Percentiles rank a stretch among this genome's conserved stretches.
These are phyloP conservation scores for Heliconius melpomene DNA, from an alignment of 1,140 invertebrate species.

Conservation along the genomic window DNA sequence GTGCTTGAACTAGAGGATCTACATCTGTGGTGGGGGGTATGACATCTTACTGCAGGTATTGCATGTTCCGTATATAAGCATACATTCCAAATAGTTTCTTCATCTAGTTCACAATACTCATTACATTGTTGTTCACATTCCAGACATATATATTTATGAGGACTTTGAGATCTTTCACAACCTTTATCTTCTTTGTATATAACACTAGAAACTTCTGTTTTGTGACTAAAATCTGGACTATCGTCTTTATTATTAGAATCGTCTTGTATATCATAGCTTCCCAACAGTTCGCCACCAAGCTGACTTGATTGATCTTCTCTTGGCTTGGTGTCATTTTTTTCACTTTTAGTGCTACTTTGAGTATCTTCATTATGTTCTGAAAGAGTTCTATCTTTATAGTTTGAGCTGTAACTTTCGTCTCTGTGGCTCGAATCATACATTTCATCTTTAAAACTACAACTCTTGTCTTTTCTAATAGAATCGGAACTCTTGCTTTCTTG, in stretches of 20 bases:
- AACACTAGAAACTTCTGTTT: constrained; percentile 17
- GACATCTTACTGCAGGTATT: neutral
- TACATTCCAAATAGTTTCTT: neutral
- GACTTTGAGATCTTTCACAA: neutral
- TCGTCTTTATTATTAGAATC: constrained; percentile 15
- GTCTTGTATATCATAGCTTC: constrained; percentile 1
- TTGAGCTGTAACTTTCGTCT: neutral
- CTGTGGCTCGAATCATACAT: constrained; percentile 19
- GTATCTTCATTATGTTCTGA: constrained; percentile 2
- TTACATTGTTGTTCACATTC: neutral
- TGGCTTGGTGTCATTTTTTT: neutral
- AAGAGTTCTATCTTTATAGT: neutral
- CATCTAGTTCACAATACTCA: neutral
- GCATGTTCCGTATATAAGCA: neutral
- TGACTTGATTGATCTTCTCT: neutral
- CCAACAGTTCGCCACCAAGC: neutral
- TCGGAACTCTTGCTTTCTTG: constrained; percentile 15
- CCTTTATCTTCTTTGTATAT: constrained; percentile 7
- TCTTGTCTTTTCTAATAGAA: constrained; percentile 13
- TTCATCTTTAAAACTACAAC: constrained; percentile 19
- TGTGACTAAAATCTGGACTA: neutral
- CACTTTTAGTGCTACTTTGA: neutral
- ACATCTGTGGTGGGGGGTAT: neutral
- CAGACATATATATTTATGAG: neutral
- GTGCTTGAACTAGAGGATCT: neutral